Evolutionary conservation across 2,888 invertebrate genomes (phyloP).

Genomic region (Pyrgus malvae): DNA sequence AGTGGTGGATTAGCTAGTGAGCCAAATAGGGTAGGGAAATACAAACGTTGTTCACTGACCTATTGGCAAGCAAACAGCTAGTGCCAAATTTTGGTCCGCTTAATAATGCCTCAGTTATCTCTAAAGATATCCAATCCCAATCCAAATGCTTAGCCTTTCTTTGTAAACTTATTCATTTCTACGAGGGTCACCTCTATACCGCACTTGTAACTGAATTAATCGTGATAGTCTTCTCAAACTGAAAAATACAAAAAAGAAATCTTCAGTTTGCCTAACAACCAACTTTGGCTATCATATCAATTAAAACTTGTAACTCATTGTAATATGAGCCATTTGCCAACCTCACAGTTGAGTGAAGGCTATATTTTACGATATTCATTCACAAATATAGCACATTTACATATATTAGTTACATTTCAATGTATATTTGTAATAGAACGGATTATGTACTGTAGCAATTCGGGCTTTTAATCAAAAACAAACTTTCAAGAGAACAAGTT

Average conservation of each 20-base stretch:
- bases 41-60: not conserved
- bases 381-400: not conserved
- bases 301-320: not conserved
- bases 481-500: too few species aligned
- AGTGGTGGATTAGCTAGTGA: too few species aligned
- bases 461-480: too few species aligned
- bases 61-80: not conserved
- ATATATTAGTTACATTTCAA: not conserved
- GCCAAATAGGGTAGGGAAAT: not conserved
- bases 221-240: too few species aligned
- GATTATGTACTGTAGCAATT: not conserved
- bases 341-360: slow-evolving; percentile 1
- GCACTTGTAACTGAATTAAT: too few species aligned
- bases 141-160: too few species aligned
- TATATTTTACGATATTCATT: not conserved
- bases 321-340: slow-evolving; percentile 3
- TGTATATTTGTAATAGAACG: not conserved
- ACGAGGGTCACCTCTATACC: too few species aligned
- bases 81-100: too few species aligned
- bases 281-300: not conserved
- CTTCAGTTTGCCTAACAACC: not conserved
- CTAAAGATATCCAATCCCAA: too few species aligned
- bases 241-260: too few species aligned
- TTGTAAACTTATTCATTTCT: too few species aligned
- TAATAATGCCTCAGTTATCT: too few species aligned